phyloP scores from a whole-genome alignment of 2,888 invertebrate genomes.

The Lithophane ornitopus region DNA sequence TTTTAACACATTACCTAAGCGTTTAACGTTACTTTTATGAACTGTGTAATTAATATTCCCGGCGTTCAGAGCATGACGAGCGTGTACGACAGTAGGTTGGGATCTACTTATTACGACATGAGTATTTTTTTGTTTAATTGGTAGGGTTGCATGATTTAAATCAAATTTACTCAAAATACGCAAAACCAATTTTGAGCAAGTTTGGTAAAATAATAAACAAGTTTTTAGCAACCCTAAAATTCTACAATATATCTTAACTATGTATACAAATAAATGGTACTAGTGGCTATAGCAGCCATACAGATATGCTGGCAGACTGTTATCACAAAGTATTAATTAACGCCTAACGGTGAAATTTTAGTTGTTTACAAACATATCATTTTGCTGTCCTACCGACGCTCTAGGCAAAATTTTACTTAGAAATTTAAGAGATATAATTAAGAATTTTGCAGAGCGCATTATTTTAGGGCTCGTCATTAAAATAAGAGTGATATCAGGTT shows the following conservation, averaged over 20 bases:
- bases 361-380: conserved; percentile 90
- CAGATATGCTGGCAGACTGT: conserved; percentile 63
- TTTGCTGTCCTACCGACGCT: conserved; percentile 86
- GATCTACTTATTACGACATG: conserved; percentile 19
- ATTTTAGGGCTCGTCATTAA: conserved; percentile 86
- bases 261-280: conserved; percentile 5
- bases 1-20: conserved; percentile 87
- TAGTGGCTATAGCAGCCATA: conserved; percentile 10
- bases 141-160: neutral
- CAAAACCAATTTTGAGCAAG: neutral
- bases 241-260: neutral
- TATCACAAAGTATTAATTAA: conserved; percentile 83
- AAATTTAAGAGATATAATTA: conserved; percentile 91
- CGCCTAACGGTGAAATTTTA: conserved; percentile 85
- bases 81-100: neutral
- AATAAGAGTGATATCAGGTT: conserved; percentile 89
- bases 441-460: conserved; percentile 89
- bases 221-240: neutral
- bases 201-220: neutral
- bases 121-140: conserved; percentile 8
- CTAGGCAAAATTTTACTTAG: conserved; percentile 89
- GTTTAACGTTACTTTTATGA: conserved; percentile 88
- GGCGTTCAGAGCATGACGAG: conserved; percentile 43
- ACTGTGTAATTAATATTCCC: conserved; percentile 85
- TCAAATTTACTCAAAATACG: neutral